phyloP scores from a whole-genome alignment of 2,888 invertebrate genomes.

The Matsumyia berberina region DNA sequence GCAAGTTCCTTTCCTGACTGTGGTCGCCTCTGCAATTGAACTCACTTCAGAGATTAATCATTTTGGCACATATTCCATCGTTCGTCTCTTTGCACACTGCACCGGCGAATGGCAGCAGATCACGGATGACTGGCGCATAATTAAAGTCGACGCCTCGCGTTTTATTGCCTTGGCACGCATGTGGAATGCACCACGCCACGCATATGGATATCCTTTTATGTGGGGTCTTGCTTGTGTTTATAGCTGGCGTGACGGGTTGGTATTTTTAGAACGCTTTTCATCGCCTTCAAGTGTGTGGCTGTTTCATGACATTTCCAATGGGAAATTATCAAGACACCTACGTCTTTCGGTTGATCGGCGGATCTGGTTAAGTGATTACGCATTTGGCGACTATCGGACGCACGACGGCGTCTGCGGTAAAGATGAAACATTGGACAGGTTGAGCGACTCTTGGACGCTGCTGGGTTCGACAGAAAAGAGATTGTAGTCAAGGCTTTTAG shows the following conservation, averaged over 20 bases:
- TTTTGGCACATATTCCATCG: constrained; percentile 72
- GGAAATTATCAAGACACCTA: constrained; percentile 28
- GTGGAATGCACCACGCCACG: constrained; percentile 44
- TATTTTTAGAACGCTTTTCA: constrained; percentile 54
- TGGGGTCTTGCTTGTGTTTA: constrained; percentile 45
- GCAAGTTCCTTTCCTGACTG: constrained; percentile 43
- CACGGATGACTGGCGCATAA: constrained; percentile 71
- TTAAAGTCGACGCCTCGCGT: constrained; percentile 66
- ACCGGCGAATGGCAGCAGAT: constrained; percentile 38
- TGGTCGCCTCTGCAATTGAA: constrained; percentile 57
- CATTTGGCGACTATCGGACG: constrained; percentile 13
- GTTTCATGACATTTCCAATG: constrained; percentile 22
- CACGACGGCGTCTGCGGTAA: not conserved
- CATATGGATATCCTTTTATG: constrained; percentile 31
- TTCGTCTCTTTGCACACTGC: constrained; percentile 26
- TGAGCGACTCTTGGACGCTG: not conserved
- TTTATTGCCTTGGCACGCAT: constrained; percentile 56
- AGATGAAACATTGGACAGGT: constrained; percentile 7
- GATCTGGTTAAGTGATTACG: constrained; percentile 29
- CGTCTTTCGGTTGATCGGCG: constrained; percentile 13
- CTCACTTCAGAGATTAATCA: constrained; percentile 67
- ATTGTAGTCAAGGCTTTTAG: not conserved
- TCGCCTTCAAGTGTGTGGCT: not conserved
- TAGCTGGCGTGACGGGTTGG: constrained; percentile 44
- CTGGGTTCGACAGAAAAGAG: not conserved